These are phyloP conservation scores for Otis tarda DNA, from an alignment of 2,113 vertebrate species.

Conservation along the genomic window DNA sequence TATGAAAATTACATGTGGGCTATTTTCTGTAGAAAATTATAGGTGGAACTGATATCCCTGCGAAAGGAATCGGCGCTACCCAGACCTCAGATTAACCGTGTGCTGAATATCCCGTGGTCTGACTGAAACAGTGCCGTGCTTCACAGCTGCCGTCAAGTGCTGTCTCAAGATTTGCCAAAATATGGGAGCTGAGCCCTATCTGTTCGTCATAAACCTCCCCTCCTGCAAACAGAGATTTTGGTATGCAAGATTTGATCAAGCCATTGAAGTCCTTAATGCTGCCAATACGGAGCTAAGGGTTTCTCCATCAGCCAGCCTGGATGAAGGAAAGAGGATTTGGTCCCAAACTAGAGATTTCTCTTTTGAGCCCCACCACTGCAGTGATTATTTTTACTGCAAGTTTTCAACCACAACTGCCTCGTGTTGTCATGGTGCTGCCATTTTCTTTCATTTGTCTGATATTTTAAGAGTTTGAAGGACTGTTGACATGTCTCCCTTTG, in stretches of 20 bases:
- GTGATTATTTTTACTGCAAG: neutral
- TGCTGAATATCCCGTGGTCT: fast-evolving
- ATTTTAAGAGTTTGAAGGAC: neutral
- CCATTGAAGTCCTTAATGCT: neutral
- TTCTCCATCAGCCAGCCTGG: neutral
- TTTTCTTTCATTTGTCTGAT: neutral
- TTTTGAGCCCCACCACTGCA: neutral
- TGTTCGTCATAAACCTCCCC: fast-evolving
- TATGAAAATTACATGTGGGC: neutral
- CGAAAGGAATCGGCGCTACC: fast-evolving
- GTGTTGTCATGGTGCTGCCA: fast-evolving
- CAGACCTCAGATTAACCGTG: fast-evolving
- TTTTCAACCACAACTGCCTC: too few relatives aligned
- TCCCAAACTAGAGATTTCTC: neutral
- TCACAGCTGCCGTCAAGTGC: neutral
- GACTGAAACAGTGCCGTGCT: neutral
- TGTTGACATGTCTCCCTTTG: too few relatives aligned
- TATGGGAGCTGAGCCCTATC: fast-evolving
- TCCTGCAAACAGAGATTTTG: fast-evolving
- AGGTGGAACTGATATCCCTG: neutral
- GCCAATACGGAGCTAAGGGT: neutral
- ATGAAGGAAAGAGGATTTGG: neutral
- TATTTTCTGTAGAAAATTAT: neutral
- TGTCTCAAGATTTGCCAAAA: neutral
- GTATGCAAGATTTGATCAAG: fast-evolving